A percentile compares a stretch with the other conserved stretches of the same genome.
phyloP scores from a whole-genome alignment of 2,888 invertebrate genomes.

The Keiferia lycopersicella region DNA sequence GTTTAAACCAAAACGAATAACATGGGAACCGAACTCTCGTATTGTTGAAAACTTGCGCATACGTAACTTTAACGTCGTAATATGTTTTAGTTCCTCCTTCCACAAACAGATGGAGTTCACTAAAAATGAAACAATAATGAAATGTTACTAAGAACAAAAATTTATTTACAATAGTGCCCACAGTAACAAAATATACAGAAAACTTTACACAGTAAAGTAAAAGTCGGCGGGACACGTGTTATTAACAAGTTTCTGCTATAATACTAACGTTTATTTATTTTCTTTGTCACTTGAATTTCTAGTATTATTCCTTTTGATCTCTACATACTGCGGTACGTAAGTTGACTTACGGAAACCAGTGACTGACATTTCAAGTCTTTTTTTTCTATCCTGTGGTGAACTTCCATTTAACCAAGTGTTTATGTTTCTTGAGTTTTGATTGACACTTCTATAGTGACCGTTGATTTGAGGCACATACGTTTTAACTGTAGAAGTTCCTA shows the following conservation, averaged over 20 bases:
- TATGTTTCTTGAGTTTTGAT: slow-evolving; percentile 50
- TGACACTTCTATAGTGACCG: slow-evolving; percentile 66
- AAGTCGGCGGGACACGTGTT: slow-evolving; percentile 38
- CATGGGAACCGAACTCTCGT: neutral
- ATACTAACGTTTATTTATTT: neutral
- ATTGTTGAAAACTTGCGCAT: neutral
- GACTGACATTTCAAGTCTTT: slow-evolving; percentile 55
- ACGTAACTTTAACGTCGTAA: neutral
- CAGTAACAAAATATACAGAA: slow-evolving; percentile 30
- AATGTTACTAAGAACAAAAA: slow-evolving; percentile 1
- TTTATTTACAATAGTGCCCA: slow-evolving; percentile 40
- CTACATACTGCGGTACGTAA: slow-evolving; percentile 62
- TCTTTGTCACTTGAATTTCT: slow-evolving; percentile 32
- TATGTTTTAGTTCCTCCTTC: slow-evolving; percentile 1
- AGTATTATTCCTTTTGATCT: slow-evolving; percentile 64
- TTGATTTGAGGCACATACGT: slow-evolving; percentile 70
- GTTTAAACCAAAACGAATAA: neutral
- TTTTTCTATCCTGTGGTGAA: slow-evolving; percentile 57
- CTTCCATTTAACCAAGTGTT: slow-evolving; percentile 48
- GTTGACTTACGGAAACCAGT: slow-evolving; percentile 50
- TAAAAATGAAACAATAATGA: slow-evolving; percentile 5
- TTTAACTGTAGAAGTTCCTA: slow-evolving; percentile 39
- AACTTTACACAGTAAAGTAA: slow-evolving; percentile 22
- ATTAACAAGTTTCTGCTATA: neutral
- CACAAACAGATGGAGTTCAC: slow-evolving; percentile 1